Conservation (phyloP, 1,140 invertebrate genomes). For the Aporrectodea caliginosa region DNA sequence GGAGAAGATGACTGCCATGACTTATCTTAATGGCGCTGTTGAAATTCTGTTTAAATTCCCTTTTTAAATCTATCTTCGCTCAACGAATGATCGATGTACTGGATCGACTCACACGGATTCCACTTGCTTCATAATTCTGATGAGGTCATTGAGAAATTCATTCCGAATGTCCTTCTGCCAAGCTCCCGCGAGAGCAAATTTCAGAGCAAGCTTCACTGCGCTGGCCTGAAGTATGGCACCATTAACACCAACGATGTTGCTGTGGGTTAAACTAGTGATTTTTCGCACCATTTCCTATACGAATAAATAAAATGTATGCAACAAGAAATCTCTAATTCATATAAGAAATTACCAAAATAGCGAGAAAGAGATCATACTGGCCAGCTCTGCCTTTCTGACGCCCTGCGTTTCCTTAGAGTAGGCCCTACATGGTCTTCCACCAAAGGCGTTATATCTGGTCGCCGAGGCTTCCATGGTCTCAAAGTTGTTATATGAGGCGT, state of each 20-base stretch:
- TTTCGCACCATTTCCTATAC: background rate
- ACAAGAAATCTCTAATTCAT: background rate
- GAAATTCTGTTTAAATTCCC: background rate
- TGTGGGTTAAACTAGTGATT: background rate
- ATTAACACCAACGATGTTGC: background rate
- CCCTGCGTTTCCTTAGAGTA: no score
- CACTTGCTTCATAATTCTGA: background rate
- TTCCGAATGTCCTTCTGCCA: background rate
- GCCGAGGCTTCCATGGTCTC: no score
- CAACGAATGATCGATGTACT: background rate
- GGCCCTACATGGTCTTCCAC: no score
- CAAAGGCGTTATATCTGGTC: no score
- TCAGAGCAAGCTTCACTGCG: background rate
- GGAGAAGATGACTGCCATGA: no score
- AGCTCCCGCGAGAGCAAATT: background rate
- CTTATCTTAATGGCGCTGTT: no score
- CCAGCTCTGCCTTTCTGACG: no score
- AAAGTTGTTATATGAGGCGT: no score
- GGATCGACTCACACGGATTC: background rate
- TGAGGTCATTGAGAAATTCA: background rate
- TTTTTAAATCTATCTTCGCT: background rate
- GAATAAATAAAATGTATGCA: background rate
- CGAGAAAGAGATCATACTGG: background rate
- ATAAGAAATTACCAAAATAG: background rate
- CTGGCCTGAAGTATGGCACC: constrained; percentile 56